Evolutionary conservation across 2,888 invertebrate genomes (phyloP).

Genomic region (Smittia aterrima): DNA sequence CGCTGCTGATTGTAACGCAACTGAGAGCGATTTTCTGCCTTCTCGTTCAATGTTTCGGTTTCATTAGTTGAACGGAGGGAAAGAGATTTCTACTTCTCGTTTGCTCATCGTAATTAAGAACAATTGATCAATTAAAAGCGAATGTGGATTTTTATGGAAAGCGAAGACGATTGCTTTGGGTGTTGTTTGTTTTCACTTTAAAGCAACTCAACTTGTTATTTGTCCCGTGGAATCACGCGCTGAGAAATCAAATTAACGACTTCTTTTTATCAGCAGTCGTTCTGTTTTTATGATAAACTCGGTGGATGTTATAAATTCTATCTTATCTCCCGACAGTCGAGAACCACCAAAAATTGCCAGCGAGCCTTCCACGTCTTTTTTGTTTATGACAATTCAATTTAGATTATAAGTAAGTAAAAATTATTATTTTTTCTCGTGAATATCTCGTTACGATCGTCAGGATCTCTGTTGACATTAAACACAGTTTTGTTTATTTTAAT

Average conservation of each 20-base stretch:
- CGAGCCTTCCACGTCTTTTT: not conserved
- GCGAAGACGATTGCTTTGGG: not conserved
- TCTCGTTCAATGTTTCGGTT: constrained; percentile 19
- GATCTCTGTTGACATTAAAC: constrained; percentile 9
- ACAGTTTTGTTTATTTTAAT: constrained; percentile 33
- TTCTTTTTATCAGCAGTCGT: constrained; percentile 11
- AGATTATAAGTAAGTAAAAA: not conserved
- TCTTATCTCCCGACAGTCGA: not conserved
- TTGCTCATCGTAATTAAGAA: constrained; percentile 34
- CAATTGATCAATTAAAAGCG: constrained; percentile 40
- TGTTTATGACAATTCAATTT: constrained; percentile 9
- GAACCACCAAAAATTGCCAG: not conserved
- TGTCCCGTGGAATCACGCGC: not conserved
- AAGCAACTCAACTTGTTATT: not conserved
- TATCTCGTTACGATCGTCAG: constrained; percentile 25
- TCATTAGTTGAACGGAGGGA: not conserved
- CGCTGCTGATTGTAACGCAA: constrained; percentile 34
- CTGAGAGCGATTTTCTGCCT: constrained; percentile 24
- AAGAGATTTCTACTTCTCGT: constrained; percentile 32
- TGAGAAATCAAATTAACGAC: constrained; percentile 11
- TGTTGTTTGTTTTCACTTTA: not conserved
- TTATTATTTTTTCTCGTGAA: constrained; percentile 18
- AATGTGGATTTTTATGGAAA: constrained; percentile 17
- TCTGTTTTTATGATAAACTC: not conserved
- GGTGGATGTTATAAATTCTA: not conserved